Evolutionary conservation across 2,888 invertebrate genomes (phyloP), one percentile per base, ranked within the genome.

Genomic region (Mythimna vitellina): DNA sequence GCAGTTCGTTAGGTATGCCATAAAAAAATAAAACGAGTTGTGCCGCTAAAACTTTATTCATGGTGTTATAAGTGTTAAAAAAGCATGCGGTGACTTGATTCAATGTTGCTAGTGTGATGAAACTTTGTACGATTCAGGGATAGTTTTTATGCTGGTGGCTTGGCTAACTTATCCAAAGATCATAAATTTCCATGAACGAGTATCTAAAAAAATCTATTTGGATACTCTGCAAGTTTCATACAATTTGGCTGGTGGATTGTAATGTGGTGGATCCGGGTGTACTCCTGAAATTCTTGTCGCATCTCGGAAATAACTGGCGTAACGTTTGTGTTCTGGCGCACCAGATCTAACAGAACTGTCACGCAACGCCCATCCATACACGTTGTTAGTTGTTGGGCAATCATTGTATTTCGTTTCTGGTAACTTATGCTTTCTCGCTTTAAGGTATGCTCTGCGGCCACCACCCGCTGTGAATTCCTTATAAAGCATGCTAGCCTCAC

Each of bases 181-280:
- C 5, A 9, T 12, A 10, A 35, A 12, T 54, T 25, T 12, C 6
- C 8, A 29, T 46, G 17, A 54, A 25, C 17, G 2, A 42, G 46
- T n/a, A 42, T 29, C 25, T 51, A 46, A 49, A 14, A 32, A 20
- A 42, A 49, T 6, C 8, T 71, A 65, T 32, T 69, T 22, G 12
- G 14, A 58, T 46, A 12, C 12, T 12, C 51, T 22, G 42, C 64
- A 71, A 9, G 6, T 65, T 38, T 53, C 57, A 29, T 57, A 54
- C 0, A 7, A 9, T 57, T 8, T 32, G 1, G 9, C 10, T 54
- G 78, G 65, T n/a, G 61, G 20, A 20, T 32, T 54, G 17, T 77
- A 68, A 62, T 77, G 68, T 17, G 54, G 58, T 63, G 73, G 73
- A 65, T 77, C 73, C 5, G 67, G 53, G 32, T 78, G 65, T 7